These are phyloP conservation scores for Lepetodrilus schrolli DNA, from an alignment of 2,888 invertebrate species.

Conservation along the genomic window DNA sequence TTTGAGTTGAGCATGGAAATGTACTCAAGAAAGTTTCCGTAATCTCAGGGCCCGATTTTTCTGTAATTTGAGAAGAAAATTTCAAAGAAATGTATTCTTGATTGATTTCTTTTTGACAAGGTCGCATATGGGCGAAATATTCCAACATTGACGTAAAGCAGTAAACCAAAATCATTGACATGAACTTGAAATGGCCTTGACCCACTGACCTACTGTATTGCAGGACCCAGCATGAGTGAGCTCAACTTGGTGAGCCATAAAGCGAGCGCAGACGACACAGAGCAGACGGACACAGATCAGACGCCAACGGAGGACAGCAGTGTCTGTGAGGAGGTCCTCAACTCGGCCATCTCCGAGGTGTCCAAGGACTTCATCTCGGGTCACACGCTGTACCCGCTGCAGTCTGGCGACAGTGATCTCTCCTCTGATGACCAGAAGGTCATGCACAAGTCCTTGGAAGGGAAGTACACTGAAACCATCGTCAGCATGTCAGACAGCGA, in stretches of 20 bases:
- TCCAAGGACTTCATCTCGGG: slow-evolving; percentile 65
- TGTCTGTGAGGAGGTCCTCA: slow-evolving; percentile 55
- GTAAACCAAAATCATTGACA: no score
- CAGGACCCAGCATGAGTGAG: slow-evolving; percentile 17
- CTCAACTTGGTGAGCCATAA: neutral
- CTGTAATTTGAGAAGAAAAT: no score
- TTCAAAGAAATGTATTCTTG: no score
- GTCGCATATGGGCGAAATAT: no score
- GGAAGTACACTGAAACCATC: slow-evolving; percentile 62
- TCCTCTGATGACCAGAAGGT: slow-evolving; percentile 50
- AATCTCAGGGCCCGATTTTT: no score
- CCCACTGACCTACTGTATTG: no score
- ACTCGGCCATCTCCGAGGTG: slow-evolving; percentile 63
- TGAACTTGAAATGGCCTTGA: no score
- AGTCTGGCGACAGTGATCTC: slow-evolving; percentile 41
- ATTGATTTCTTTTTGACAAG: no score
- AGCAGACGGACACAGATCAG: neutral
- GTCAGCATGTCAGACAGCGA: slow-evolving; percentile 66
- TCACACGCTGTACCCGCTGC: slow-evolving; percentile 39
- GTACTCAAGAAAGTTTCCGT: no score
- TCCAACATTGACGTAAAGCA: no score
- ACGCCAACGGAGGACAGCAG: slow-evolving; percentile 31
- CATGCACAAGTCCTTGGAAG: slow-evolving; percentile 26
- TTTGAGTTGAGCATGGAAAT: no score
- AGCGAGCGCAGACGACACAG: neutral